Percentiles rank a stretch among this genome's conserved stretches.
Evolutionary conservation across 1,140 invertebrate genomes (phyloP).

Genomic region (Mizuhopecten yessoensis): DNA sequence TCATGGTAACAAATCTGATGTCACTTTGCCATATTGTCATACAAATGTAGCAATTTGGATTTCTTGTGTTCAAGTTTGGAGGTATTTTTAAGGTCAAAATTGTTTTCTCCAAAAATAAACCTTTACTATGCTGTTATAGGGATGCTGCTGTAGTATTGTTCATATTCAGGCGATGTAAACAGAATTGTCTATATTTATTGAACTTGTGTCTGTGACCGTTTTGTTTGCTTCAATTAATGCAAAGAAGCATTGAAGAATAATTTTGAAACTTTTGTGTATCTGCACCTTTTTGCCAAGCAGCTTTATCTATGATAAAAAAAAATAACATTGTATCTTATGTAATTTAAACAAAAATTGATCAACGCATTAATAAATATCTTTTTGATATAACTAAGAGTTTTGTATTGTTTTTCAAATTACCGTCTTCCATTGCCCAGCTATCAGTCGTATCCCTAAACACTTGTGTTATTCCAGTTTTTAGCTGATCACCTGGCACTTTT

Average conservation of each 20-base stretch:
- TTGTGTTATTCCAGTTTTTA: too few relatives aligned
- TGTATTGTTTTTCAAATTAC: neutral
- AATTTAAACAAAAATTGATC: neutral
- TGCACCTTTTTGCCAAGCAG: neutral
- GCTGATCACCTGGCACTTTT: too few relatives aligned
- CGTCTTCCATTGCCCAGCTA: too few relatives aligned
- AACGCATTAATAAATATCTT: slow-evolving; percentile 5
- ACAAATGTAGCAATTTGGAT: neutral
- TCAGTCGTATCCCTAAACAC: too few relatives aligned
- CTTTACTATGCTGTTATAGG: neutral
- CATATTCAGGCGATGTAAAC: neutral
- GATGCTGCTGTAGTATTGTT: neutral
- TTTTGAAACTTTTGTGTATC: neutral
- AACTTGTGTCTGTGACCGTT: neutral
- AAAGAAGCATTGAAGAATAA: neutral
- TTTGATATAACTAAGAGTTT: neutral
- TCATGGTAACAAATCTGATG: neutral
- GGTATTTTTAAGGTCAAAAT: neutral
- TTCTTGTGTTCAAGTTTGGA: neutral
- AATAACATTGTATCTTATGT: neutral
- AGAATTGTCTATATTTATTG: neutral
- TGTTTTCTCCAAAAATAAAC: neutral
- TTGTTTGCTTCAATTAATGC: neutral
- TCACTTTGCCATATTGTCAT: neutral
- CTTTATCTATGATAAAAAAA: neutral